Evolutionary conservation across 2,797 vertebrate genomes (phyloP).

Genomic region (Phylloscopus collybita): DNA sequence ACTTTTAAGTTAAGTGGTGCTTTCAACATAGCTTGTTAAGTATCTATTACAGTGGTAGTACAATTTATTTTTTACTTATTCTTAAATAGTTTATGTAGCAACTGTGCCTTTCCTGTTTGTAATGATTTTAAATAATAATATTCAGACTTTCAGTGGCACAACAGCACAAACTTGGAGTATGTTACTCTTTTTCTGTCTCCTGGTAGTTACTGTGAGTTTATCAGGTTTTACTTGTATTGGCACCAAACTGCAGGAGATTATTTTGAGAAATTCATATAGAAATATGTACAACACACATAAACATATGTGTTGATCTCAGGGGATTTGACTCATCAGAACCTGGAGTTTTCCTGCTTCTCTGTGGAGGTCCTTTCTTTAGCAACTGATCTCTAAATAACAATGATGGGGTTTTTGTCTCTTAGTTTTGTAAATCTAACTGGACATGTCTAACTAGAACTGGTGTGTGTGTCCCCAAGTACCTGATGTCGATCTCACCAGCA

Average conservation of each 20-base stretch:
- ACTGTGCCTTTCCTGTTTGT: background rate
- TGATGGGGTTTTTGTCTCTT: background rate
- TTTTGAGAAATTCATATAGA: background rate
- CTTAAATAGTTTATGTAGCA: background rate
- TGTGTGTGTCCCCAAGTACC: background rate
- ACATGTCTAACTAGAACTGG: background rate
- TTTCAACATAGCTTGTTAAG: background rate
- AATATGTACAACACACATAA: background rate
- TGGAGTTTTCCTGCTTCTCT: background rate
- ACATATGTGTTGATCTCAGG: background rate
- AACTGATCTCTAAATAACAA: background rate
- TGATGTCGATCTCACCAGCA: fast-evolving
- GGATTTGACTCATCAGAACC: background rate
- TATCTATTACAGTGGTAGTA: background rate
- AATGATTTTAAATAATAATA: background rate
- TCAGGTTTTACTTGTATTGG: background rate
- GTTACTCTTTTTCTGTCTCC: background rate
- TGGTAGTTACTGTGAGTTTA: background rate
- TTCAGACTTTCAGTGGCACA: background rate
- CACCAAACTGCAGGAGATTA: background rate
- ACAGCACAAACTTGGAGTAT: background rate
- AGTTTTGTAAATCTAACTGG: background rate
- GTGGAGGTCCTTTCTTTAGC: background rate
- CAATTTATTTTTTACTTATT: background rate
- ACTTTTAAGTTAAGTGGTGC: background rate